Evolutionary conservation across 2,113 vertebrate genomes (phyloP).

Genomic region (Passer domesticus): DNA sequence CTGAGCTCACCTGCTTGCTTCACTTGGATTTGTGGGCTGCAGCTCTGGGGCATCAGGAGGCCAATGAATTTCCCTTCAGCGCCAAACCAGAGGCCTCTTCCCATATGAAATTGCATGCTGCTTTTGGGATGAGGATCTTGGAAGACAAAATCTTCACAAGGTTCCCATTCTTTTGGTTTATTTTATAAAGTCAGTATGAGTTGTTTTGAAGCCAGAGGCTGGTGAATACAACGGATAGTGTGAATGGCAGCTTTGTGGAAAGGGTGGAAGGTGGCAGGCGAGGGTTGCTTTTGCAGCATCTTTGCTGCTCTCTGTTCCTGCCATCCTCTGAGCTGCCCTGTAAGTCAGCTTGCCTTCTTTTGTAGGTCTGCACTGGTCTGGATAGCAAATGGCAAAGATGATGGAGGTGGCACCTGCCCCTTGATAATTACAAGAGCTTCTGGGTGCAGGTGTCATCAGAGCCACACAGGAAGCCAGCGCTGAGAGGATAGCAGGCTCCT

Average conservation of each 20-base stretch:
- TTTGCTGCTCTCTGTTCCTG: neutral
- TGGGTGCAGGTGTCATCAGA: neutral
- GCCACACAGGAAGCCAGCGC: rapidly evolving
- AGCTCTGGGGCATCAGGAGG: neutral
- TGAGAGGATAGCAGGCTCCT: neutral
- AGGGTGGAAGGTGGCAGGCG: neutral
- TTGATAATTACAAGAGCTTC: neutral
- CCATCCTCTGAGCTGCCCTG: neutral
- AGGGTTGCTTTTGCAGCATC: neutral
- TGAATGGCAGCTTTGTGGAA: neutral
- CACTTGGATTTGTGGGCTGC: neutral
- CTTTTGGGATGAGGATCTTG: neutral
- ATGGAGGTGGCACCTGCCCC: neutral
- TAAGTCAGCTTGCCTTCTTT: neutral
- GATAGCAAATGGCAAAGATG: neutral
- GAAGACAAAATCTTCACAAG: neutral
- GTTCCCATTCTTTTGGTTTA: neutral
- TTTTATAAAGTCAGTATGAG: neutral
- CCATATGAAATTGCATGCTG: neutral
- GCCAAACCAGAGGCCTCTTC: neutral
- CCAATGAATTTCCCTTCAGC: neutral
- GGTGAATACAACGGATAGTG: neutral
- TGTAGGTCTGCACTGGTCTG: neutral
- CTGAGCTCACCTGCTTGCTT: neutral
- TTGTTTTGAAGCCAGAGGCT: neutral